These are phyloP conservation scores for Mus minutoides DNA, from an alignment of 2,797 vertebrate genomes.

Conservation along the genomic window DNA sequence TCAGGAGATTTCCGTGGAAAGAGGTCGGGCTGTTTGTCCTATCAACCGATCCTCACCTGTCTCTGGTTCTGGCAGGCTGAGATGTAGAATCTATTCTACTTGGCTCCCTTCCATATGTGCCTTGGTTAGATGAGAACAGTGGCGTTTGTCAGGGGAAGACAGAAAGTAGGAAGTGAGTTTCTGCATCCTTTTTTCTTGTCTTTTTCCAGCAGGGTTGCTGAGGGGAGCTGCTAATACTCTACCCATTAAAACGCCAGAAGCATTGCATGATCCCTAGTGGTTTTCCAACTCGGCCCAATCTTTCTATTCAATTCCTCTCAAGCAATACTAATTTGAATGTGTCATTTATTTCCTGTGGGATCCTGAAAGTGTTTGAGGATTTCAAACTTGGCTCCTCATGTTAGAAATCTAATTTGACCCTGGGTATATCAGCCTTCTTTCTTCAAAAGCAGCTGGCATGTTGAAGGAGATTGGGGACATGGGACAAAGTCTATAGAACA, in stretches of 20 bases:
- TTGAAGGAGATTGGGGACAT: constrained; percentile 24
- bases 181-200: background rate
- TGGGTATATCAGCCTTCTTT: background rate
- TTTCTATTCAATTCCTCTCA: constrained; percentile 10
- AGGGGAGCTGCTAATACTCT: background rate
- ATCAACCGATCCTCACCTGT: background rate
- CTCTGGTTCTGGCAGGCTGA: background rate
- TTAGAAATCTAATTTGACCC: constrained; percentile 54
- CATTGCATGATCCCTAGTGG: background rate
- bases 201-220: background rate
- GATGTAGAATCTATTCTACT: background rate
- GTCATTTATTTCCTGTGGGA: background rate
- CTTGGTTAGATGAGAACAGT: background rate
- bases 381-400: background rate
- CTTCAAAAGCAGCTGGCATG: constrained; percentile 26
- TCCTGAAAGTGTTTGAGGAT: constrained; percentile 38
- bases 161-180: background rate
- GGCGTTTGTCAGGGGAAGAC: too few species aligned
- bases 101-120: background rate
- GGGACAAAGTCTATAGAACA: constrained; percentile 30
- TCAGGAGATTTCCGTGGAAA: background rate
- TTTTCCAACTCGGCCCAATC: background rate
- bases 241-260: background rate
- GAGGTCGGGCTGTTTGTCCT: background rate
- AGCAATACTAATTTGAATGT: constrained; percentile 53